phyloP scores from a whole-genome alignment of 1,140 invertebrate genomes.

The Drosophila ficusphila region DNA sequence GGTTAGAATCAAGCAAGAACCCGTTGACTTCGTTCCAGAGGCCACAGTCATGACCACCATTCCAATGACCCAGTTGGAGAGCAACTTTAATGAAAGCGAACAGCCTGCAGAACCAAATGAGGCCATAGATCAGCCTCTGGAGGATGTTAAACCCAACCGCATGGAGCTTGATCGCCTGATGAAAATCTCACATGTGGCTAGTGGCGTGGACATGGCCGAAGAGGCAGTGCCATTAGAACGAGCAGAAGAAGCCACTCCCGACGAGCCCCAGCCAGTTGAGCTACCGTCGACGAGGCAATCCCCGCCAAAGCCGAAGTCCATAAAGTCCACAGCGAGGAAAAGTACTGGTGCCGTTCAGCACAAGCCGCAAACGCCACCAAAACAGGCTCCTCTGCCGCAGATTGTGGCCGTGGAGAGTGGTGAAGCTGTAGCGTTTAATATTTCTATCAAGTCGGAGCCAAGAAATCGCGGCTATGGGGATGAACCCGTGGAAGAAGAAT shows the following conservation, averaged over 20 bases:
- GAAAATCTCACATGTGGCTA: slow-evolving; percentile 68
- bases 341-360: slow-evolving; percentile 43
- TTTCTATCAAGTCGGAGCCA: slow-evolving; percentile 72
- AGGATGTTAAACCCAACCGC: slow-evolving; percentile 75
- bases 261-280: neutral
- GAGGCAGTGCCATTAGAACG: slow-evolving; percentile 45
- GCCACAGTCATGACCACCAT: slow-evolving; percentile 75
- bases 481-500: slow-evolving; percentile 4
- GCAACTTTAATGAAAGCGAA: slow-evolving; percentile 19
- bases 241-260: slow-evolving; percentile 43
- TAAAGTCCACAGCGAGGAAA: slow-evolving; percentile 60
- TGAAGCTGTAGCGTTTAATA: slow-evolving; percentile 31
- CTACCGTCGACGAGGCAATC: neutral
- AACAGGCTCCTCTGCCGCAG: slow-evolving; percentile 39
- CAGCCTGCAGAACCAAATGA: neutral
- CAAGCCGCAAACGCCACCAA: neutral
- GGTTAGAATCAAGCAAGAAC: slow-evolving; percentile 66
- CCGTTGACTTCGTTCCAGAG: slow-evolving; percentile 33
- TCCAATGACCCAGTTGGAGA: slow-evolving; percentile 67
- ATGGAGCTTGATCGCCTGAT: slow-evolving; percentile 71
- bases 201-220: slow-evolving; percentile 68
- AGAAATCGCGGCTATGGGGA: slow-evolving; percentile 57
- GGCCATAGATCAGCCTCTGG: slow-evolving; percentile 2
- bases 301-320: neutral
- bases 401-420: slow-evolving; percentile 66